Conservation (phyloP, 2,888 invertebrate species). For the Agonopterix heracliana region DNA sequence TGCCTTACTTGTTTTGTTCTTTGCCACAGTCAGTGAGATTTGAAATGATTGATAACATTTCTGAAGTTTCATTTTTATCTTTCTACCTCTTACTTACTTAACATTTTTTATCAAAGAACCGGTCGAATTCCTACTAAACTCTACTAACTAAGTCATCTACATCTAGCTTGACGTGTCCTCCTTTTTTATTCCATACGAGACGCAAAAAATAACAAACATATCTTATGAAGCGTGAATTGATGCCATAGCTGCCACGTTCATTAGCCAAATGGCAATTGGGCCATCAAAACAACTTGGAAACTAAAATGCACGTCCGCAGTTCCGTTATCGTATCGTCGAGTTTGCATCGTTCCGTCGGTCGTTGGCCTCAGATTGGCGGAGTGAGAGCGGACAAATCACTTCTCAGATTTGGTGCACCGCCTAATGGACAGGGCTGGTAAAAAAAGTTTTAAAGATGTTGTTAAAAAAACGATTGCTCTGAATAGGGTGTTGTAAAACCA, state of each 20-base stretch:
- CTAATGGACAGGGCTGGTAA: conserved; percentile 11
- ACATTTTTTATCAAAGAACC: no score
- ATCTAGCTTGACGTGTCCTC: no score
- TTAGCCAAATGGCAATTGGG: conserved; percentile 42
- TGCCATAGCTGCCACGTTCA: conserved; percentile 19
- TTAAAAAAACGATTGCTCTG: not conserved
- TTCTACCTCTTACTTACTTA: no score
- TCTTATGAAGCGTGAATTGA: no score
- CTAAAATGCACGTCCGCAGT: conserved; percentile 36
- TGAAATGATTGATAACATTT: no score
- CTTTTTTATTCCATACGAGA: no score
- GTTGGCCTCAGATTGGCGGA: conserved; percentile 48
- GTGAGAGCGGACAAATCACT: conserved; percentile 54
- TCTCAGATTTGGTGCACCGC: conserved; percentile 43
- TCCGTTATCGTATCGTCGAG: conserved; percentile 44
- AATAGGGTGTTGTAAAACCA: not conserved
- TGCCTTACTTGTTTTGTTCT: no score
- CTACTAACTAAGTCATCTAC: no score
- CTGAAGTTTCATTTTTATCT: no score
- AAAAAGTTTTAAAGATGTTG: not conserved
- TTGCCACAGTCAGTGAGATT: no score
- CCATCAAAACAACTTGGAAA: conserved; percentile 37
- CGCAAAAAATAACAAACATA: no score
- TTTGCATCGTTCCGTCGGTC: conserved; percentile 49
- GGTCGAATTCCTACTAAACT: no score